Evolutionary conservation across 64 coral and sea anemone species (phyloP).

Genomic region (Montipora efflorescens): DNA sequence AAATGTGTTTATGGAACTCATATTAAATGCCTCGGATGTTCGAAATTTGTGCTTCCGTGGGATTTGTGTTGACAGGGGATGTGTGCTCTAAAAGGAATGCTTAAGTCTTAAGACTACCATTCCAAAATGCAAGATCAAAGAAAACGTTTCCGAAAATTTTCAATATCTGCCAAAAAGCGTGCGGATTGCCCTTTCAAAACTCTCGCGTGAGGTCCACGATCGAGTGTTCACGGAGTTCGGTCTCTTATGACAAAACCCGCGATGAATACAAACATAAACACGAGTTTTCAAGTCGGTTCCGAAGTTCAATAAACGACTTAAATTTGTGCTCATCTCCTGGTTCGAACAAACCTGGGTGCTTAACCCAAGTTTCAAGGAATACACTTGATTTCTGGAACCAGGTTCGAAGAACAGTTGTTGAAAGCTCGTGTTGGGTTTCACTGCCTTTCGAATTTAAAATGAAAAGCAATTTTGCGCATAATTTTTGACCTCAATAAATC

Average conservation of each 20-base stretch:
- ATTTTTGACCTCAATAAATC: background rate
- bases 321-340: background rate
- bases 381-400: background rate
- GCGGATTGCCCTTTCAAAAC: background rate
- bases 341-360: background rate
- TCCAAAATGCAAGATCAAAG: background rate
- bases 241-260: background rate
- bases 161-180: background rate
- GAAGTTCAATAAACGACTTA: background rate
- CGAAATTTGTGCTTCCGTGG: no score
- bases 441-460: background rate
- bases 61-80: no score
- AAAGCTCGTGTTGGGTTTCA: background rate
- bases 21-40: background rate
- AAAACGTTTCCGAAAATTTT: background rate
- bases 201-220: constrained; percentile 21
- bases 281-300: background rate
- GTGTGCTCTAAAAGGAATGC: background rate
- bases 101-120: background rate
- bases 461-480: background rate
- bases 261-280: constrained; percentile 50
- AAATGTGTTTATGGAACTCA: background rate
- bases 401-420: background rate
- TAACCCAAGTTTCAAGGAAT: background rate
- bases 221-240: no score